A percentile compares a stretch with the other conserved stretches of the same genome.
These are phyloP conservation scores for Rhagoletis zephyria DNA, from an alignment of 1,140 invertebrate genomes.

Conservation along the genomic window DNA sequence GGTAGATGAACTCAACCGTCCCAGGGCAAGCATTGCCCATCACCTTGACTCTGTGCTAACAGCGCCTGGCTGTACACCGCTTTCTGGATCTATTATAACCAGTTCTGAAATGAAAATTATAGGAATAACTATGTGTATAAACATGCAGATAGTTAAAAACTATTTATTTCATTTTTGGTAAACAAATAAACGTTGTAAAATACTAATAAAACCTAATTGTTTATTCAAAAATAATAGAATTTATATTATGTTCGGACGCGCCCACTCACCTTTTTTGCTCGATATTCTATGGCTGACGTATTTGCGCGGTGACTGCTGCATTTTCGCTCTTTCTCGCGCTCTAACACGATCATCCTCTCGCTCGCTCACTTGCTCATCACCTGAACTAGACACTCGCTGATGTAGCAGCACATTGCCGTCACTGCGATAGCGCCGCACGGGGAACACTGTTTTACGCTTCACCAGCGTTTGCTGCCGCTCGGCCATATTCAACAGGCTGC, in stretches of 20 bases:
- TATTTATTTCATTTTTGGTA: background rate
- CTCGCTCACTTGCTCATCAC: constrained; percentile 58
- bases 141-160: constrained; percentile 3
- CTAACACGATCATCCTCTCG: too few species aligned
- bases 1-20: constrained; percentile 49
- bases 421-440: constrained; percentile 54
- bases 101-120: constrained; percentile 58
- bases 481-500: constrained; percentile 20
- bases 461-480: background rate
- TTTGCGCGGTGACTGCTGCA: background rate
- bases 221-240: background rate
- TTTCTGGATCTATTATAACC: constrained; percentile 66
- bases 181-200: background rate
- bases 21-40: background rate
- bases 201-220: background rate
- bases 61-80: constrained; percentile 58
- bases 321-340: background rate
- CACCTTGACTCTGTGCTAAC: background rate
- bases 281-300: background rate
- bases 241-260: background rate
- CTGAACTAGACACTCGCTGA: constrained; percentile 59
- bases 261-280: constrained; percentile 13
- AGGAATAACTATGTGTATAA: background rate
- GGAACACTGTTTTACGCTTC: constrained; percentile 6
- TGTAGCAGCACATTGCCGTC: constrained; percentile 56